Base-by-base conservation (phyloP, 2,113 vertebrate genomes). In the Emydura subglobosa region DNA sequence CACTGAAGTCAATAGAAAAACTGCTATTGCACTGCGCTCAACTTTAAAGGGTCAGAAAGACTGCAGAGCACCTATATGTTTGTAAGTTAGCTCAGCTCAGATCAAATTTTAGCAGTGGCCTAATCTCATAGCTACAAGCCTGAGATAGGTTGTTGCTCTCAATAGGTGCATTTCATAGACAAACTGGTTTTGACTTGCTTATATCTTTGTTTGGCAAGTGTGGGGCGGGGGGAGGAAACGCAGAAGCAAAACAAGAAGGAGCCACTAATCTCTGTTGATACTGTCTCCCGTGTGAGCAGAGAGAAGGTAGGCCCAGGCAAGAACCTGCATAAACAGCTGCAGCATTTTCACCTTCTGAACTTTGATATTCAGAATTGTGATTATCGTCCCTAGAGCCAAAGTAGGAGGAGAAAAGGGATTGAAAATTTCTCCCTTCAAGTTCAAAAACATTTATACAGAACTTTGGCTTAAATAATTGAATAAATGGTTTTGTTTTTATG, bases 181-280 rank as follows among this genome's bases (percentile, higher is more conserved):
- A 39, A 42, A 57, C 42, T 90, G 44, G 4, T 84, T 86, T 74
- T n/a, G 44, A 82, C 65, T 88, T 87, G 25, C 53, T 88, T 78
- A 68, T 87, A 1, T 47, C 79, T 82, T 59, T 93, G 39, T 68
- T 34, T 88, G n/a, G 50, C 39, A 47, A 39, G 39, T 39, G 39
- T 3, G 39, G 39, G 84, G 31, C 0, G 53, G 0, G 21, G 16
- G 5, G 44, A 39, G 50, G 19, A 81, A 0, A 0, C 19, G 13
- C 2, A 0, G 51, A 61, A 65, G 21, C 42, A 84, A 91, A 95
- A 65, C 0, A 1, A 82, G 53, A 74, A 61, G 82, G 22, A 89
- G 82, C 17, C 55, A 83, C 11, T 53, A 0, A 0, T 29, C 39
- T 79, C 57, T 91, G 61, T 89, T 80, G 65, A 24, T 21, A 7